These are phyloP conservation scores for Sardina pilchardus DNA, from an alignment of 2,113 vertebrate species.

Conservation along the genomic window DNA sequence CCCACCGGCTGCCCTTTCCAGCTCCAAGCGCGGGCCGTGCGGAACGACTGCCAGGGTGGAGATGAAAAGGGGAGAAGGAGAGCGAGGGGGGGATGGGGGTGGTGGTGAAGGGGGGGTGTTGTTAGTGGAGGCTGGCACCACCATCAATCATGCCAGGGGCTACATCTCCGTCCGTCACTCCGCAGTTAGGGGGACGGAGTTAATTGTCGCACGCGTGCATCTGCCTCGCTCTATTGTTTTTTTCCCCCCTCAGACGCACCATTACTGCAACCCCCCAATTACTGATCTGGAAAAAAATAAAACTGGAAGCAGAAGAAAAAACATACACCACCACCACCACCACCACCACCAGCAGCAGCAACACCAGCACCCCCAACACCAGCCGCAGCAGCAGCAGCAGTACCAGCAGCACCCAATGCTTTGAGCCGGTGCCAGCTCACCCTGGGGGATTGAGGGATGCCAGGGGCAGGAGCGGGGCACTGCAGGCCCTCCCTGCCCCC, in stretches of 20 bases:
- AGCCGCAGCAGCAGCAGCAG: neutral
- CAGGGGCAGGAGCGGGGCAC: constrained; percentile 40
- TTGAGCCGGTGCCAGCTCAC: constrained; percentile 43
- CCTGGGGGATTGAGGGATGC: constrained; percentile 40
- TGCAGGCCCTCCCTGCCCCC: constrained; percentile 14
- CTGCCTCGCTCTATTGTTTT: constrained; percentile 9
- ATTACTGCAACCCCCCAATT: neutral
- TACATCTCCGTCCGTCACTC: constrained; percentile 27
- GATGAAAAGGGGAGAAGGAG: neutral
- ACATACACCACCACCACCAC: neutral
- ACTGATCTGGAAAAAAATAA: neutral
- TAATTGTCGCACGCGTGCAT: constrained; percentile 47
- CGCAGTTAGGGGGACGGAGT: constrained; percentile 37
- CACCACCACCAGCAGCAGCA: neutral
- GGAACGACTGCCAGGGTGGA: neutral
- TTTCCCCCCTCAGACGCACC: neutral
- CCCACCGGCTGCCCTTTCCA: constrained; percentile 40
- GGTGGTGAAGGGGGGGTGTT: neutral
- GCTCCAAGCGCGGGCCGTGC: neutral
- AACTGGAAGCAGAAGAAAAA: neutral
- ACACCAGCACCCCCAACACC: neutral
- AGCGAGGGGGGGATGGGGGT: neutral
- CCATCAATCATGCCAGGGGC: constrained; percentile 35
- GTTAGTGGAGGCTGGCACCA: constrained; percentile 14
- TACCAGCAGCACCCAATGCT: constrained; percentile 2